Percentiles rank a stretch among this genome's conserved stretches.
Conservation (phyloP, 2,888 invertebrate species). For the Ennomos fuscantarius region DNA sequence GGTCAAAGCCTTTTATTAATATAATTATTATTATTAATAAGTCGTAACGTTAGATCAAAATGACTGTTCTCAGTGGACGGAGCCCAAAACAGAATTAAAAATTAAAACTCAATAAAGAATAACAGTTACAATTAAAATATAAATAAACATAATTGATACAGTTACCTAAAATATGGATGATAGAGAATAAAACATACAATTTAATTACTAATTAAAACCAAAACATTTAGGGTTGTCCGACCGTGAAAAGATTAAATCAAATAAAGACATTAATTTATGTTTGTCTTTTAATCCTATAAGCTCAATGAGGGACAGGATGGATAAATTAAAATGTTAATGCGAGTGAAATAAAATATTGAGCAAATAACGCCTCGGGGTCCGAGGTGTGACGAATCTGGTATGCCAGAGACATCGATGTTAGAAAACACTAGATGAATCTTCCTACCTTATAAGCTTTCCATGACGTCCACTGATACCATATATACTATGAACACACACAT, state of each 20-base stretch:
- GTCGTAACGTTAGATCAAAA: too few relatives aligned
- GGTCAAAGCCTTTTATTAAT: too few relatives aligned
- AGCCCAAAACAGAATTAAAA: too few relatives aligned
- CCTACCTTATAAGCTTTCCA: too few relatives aligned
- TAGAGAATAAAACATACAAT: constrained; percentile 31
- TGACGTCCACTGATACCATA: too few relatives aligned
- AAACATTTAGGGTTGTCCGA: constrained; percentile 37
- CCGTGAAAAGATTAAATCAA: constrained; percentile 39
- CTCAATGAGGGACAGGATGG: constrained; percentile 42
- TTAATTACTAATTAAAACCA: constrained; percentile 41
- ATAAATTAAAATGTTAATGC: constrained; percentile 61
- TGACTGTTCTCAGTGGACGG: too few relatives aligned
- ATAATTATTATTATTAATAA: too few relatives aligned
- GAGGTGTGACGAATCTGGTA: constrained; percentile 57
- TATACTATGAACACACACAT: too few relatives aligned
- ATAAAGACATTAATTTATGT: constrained; percentile 58
- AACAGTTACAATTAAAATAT: too few relatives aligned
- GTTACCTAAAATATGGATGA: constrained; percentile 1
- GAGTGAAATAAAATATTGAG: constrained; percentile 53
- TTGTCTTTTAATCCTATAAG: constrained; percentile 54
- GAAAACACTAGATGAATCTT: constrained; percentile 16
- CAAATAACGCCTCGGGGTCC: constrained; percentile 48
- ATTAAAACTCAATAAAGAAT: too few relatives aligned
- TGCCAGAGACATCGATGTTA: constrained; percentile 44
- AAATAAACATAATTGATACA: too few relatives aligned